Conservation (phyloP, 2,888 invertebrate genomes). For the Venusia cambrica region DNA sequence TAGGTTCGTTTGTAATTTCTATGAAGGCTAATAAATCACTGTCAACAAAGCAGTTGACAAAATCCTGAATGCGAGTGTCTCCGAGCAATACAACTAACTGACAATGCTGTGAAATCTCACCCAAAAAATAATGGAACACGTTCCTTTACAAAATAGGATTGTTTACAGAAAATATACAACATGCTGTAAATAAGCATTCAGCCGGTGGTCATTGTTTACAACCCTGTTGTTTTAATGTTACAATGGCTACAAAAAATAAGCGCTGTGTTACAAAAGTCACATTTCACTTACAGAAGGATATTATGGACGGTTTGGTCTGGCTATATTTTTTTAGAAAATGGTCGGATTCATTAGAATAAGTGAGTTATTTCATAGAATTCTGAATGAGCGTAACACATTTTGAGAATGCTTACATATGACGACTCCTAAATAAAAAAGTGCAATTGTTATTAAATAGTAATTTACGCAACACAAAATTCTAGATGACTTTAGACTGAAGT, state of each 20-base stretch:
- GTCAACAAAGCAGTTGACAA: slow-evolving; percentile 61
- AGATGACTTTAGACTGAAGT: no score
- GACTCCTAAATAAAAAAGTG: no score
- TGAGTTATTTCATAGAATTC: no score
- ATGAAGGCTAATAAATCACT: slow-evolving; percentile 65
- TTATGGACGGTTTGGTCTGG: slow-evolving; percentile 60
- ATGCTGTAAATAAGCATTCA: slow-evolving; percentile 57
- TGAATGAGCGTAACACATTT: slow-evolving; percentile 71
- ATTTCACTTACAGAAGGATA: slow-evolving; percentile 47
- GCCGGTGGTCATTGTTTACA: slow-evolving; percentile 54
- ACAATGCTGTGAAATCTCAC: slow-evolving; percentile 47
- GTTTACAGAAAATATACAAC: slow-evolving; percentile 61
- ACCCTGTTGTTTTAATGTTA: slow-evolving; percentile 46
- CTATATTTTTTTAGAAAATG: slow-evolving; percentile 46
- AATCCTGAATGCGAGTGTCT: slow-evolving; percentile 42
- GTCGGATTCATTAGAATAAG: slow-evolving; percentile 54
- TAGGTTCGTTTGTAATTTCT: slow-evolving; percentile 36
- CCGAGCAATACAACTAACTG: slow-evolving; percentile 44
- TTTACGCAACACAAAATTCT: no score
- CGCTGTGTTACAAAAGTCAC: slow-evolving; percentile 35
- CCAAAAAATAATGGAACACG: slow-evolving; percentile 50
- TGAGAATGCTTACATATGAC: no score
- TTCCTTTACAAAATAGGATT: slow-evolving; percentile 36
- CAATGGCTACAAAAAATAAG: slow-evolving; percentile 32
- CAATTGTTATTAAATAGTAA: no score